Conservation (phyloP, 2,888 invertebrate species). For the Leucophora obtusa region DNA sequence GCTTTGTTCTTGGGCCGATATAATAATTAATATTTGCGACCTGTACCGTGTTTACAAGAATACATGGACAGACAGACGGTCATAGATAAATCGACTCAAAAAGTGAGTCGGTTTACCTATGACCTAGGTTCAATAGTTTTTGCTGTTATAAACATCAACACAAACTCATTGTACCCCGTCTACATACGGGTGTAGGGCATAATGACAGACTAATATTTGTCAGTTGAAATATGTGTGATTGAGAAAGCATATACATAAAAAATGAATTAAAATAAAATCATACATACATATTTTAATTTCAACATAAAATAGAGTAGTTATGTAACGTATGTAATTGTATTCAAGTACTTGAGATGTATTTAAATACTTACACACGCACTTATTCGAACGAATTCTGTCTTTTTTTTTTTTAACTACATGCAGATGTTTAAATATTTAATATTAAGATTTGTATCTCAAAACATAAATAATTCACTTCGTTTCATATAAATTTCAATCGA, state of each 20-base stretch:
- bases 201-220: background rate
- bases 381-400: conserved; percentile 15
- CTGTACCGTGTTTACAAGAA: too few species aligned
- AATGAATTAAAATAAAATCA: background rate
- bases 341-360: too few species aligned
- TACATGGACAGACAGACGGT: too few species aligned
- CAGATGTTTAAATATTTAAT: conserved; percentile 25
- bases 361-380: background rate
- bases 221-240: background rate
- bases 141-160: too few species aligned
- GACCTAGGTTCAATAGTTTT: too few species aligned
- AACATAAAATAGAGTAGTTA: background rate
- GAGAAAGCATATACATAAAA: background rate
- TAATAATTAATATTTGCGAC: too few species aligned
- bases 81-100: too few species aligned
- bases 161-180: too few species aligned
- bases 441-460: conserved; percentile 10
- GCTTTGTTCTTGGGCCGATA: too few species aligned
- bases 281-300: background rate
- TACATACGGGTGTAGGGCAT: too few species aligned
- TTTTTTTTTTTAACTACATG: conserved; percentile 12
- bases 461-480: conserved; percentile 37
- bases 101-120: too few species aligned
- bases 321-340: too few species aligned
- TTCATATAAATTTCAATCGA: conserved; percentile 3